Percentiles rank a stretch among this genome's conserved stretches.
These are phyloP conservation scores for Bothrops jararaca DNA, from an alignment of 2,113 vertebrate species.

Conservation along the genomic window DNA sequence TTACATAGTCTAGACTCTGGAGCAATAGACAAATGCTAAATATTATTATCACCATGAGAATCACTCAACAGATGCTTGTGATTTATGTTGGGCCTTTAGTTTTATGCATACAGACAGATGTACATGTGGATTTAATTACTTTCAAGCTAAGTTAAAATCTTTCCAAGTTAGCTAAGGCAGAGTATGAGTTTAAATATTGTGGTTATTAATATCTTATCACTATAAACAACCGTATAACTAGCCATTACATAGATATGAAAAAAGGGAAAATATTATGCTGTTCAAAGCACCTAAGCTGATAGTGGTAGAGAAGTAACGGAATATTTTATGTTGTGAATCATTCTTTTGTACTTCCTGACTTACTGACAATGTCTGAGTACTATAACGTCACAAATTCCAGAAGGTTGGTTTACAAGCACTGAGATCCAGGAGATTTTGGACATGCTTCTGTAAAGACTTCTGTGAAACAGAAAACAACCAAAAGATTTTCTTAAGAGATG, in stretches of 20 bases:
- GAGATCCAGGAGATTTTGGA: conserved; percentile 12
- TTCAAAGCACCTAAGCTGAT: neutral
- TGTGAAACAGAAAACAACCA: neutral
- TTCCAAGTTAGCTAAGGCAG: neutral
- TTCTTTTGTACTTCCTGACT: conserved; percentile 3
- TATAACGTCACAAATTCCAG: neutral
- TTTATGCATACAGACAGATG: neutral
- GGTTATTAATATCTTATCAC: neutral
- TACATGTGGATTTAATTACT: neutral
- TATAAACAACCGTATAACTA: neutral
- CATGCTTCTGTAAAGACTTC: conserved; percentile 23
- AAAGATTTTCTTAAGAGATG: neutral
- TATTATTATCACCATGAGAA: conserved; percentile 5
- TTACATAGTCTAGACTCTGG: neutral
- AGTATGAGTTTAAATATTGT: neutral
- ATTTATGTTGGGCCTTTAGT: neutral
- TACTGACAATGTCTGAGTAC: neutral
- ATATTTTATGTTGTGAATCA: neutral
- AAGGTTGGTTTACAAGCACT: conserved; percentile 20
- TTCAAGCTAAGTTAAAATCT: neutral
- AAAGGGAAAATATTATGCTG: neutral
- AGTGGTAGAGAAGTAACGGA: neutral
- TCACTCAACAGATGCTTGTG: neutral
- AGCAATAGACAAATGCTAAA: neutral
- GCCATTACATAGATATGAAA: neutral